Base-by-base conservation (phyloP, 1,140 invertebrate genomes). In the Drosophila hydei region DNA sequence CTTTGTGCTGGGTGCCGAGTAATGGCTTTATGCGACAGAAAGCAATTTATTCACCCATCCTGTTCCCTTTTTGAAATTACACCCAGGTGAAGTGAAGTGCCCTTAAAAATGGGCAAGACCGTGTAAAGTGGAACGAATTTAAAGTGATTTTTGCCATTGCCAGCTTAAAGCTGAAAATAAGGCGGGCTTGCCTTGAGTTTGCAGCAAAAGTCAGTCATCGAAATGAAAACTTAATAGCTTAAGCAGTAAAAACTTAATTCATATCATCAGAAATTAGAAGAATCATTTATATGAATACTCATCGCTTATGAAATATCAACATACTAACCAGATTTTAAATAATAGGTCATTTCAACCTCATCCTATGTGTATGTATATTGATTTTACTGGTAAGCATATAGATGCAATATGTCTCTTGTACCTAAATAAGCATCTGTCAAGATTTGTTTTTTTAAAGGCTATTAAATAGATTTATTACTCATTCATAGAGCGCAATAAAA, bases 21-120 rank as follows among this genome's bases (percentile, higher is more conserved):
- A 75, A 75, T 75, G 67, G 72, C 67, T 64, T 75, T 71, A 75
- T 75, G 67, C 72, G 72, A 63, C 72, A 71, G 55, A 75, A 75
- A 71, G 67, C 72, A 75, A 75, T 75, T 75, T 75, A 75, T 75
- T 64, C 72, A 63, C 60, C 68, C 67, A 70, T 75, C 72, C 72
- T 64, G 54, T 75, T 72, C 70, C 64, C 60, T 56, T 40, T 64
- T 55, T 27, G 63, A 71, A 33, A 75, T 75, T 54, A 71, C 67
- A 48, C 40, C n/a, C 58, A 48, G 27, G 47, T 65, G 52, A 16
- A 43, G 36, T 40, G 50, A 55, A 65, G 48, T 52, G 45, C 52
- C 45, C 36, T 36, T 18, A 19, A 64, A 62, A 43, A 54, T 38
- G 48, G 33, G 19, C 38, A 33, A 16, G 16, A n/a, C 47, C 23